phyloP scores from a whole-genome alignment of 2,113 vertebrate species.

The Candoia aspera region DNA sequence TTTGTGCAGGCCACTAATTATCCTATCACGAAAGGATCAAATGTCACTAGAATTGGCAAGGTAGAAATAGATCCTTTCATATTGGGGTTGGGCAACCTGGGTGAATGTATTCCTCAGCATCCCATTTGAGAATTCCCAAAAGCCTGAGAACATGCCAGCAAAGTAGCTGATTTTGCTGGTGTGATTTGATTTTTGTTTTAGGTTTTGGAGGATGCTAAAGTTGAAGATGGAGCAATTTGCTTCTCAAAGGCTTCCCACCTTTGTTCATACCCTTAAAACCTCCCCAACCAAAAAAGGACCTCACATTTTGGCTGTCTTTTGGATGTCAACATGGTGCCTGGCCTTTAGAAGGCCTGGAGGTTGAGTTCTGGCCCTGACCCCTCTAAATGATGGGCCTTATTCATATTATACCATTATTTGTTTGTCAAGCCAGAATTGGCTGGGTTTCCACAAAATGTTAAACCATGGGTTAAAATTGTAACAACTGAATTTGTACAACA shows the following conservation, averaged over 20 bases:
- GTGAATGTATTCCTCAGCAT: neutral
- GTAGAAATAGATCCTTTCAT: slow-evolving; percentile 56
- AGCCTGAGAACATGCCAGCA: neutral
- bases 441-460: too few species aligned
- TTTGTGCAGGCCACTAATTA: slow-evolving; percentile 89
- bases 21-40: slow-evolving; percentile 54
- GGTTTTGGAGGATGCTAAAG: neutral
- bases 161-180: neutral
- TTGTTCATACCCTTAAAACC: too few species aligned
- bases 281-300: too few species aligned
- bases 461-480: neutral
- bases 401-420: too few species aligned
- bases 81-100: neutral
- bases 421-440: too few species aligned
- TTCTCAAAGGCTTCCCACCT: too few species aligned
- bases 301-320: too few species aligned
- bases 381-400: too few species aligned
- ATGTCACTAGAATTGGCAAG: slow-evolving; percentile 82
- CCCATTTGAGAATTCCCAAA: neutral
- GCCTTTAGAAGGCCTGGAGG: too few species aligned
- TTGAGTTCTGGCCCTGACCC: too few species aligned
- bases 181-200: neutral
- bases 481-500: neutral
- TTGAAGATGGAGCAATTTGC: neutral
- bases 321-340: too few species aligned